Evolutionary conservation across 2,113 vertebrate genomes (phyloP).

Genomic region (Anguilla japonica): DNA sequence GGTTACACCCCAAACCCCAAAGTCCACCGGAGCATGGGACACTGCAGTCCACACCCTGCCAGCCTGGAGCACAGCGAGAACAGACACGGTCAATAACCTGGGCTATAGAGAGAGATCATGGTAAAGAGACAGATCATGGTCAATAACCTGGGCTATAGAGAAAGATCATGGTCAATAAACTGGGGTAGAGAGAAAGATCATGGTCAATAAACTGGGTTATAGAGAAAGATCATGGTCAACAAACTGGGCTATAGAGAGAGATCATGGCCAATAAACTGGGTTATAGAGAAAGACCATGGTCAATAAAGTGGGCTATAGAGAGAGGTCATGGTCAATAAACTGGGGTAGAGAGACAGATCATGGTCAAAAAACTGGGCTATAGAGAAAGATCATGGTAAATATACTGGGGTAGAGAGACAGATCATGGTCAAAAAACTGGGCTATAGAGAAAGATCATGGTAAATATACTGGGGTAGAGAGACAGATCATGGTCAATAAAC

Average conservation of each 20-base stretch:
- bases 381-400: background rate
- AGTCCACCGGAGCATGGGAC: constrained; percentile 80
- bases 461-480: background rate
- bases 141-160: too few species aligned
- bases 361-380: background rate
- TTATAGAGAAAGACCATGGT: too few species aligned
- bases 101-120: background rate
- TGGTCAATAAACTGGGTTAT: too few species aligned
- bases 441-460: background rate
- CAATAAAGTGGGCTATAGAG: too few species aligned
- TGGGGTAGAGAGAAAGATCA: too few species aligned
- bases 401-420: background rate
- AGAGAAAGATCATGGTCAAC: too few species aligned
- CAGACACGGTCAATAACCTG: background rate
- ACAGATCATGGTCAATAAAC: background rate
- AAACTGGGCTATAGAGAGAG: too few species aligned
- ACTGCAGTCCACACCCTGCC: constrained; percentile 85
- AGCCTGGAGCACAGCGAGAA: constrained; percentile 65
- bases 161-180: too few species aligned
- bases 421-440: background rate
- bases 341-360: background rate
- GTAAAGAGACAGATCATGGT: background rate
- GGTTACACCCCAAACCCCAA: constrained; percentile 84
- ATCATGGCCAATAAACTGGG: too few species aligned
- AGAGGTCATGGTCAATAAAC: background rate